A percentile compares a stretch with the other conserved stretches of the same genome.
These are phyloP conservation scores for Polypedilum pembai DNA, from an alignment of 1,140 invertebrate genomes.

Conservation along the genomic window DNA sequence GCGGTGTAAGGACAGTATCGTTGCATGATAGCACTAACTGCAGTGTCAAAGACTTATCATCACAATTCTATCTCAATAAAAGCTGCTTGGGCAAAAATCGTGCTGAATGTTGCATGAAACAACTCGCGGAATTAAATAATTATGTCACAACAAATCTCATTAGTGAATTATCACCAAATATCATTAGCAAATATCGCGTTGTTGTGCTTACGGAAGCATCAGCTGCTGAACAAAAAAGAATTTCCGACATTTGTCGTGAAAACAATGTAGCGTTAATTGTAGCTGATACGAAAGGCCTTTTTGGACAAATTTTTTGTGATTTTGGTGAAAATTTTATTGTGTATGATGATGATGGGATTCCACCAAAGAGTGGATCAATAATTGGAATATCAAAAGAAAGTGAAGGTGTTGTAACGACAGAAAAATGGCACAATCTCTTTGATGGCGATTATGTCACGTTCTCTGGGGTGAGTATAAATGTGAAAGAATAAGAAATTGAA, in stretches of 20 bases:
- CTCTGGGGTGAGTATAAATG: conserved; percentile 53
- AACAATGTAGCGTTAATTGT: conserved; percentile 82
- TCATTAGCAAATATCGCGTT: conserved; percentile 75
- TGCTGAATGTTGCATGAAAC: conserved; percentile 68
- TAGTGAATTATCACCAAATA: conserved; percentile 67
- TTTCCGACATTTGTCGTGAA: conserved; percentile 72
- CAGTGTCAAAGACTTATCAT: conserved; percentile 58
- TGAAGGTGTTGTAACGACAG: conserved; percentile 83
- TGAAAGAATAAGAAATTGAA: too few species aligned
- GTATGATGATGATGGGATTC: conserved; percentile 81
- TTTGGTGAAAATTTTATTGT: conserved; percentile 86
- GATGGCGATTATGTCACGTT: conserved; percentile 96
- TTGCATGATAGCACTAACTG: conserved; percentile 73
- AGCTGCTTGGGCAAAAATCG: conserved; percentile 80
- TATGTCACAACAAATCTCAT: conserved; percentile 80
- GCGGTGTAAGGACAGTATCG: conserved; percentile 95
- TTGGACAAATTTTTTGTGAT: conserved; percentile 93
- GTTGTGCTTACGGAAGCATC: conserved; percentile 80
- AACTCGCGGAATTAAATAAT: conserved; percentile 84
- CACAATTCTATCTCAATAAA: conserved; percentile 86
- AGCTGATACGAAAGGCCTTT: conserved; percentile 84
- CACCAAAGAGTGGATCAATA: conserved; percentile 79
- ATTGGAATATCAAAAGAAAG: conserved; percentile 72
- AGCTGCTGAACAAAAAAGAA: conserved; percentile 65
- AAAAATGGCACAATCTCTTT: conserved; percentile 82